Evolutionary conservation across 2,888 invertebrate genomes (phyloP), one percentile per base, ranked within the genome.

Genomic region (Podotricha telesiphe): DNA sequence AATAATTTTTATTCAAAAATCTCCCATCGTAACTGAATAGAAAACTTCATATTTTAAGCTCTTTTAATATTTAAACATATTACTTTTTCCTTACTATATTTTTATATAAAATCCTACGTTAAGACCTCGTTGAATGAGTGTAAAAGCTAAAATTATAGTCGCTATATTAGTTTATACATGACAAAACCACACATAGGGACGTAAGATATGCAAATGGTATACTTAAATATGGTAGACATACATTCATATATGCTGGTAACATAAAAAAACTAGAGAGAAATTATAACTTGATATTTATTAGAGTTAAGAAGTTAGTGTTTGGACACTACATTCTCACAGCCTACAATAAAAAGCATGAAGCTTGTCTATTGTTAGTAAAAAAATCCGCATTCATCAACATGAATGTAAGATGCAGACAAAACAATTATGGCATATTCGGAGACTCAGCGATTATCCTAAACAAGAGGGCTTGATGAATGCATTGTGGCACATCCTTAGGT

Each of bases 401-500:
- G 59, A 59, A 66, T 59, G 50, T 71, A 75, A 77, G 75, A 71
- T 74, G 74, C 73, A 76, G 76, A 68, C 61, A 69, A 68, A 81
- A 85, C 83, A 87, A 86, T 88, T 86, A 88, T 80, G 83, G 62
- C 48, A 62, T 62, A 62, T 62, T 62, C 62, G 53, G 61, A 67
- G 67, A 76, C 77, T 68, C 79, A 77, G 76, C 80, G 78, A 81
- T 86, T 86, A 84, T 79, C 81, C 82, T 82, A 87, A 88, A 90
- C 91, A 91, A 91, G 91, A 86, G 88, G 68, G 79, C 69, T 82
- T 91, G 91, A 91, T 91, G 91, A 91, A 84, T 79, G 79, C 73
- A 89, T 91, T 91, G 89, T 91, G 80, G 53, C 77, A 74, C 73
- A 78, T 82, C 83, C 86, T 86, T 82, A 85, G 87, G 86, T 87